A percentile compares a stretch with the other conserved stretches of the same genome.
Evolutionary conservation across 2,113 vertebrate genomes (phyloP).

Genomic region (Peucedramus taeniatus): DNA sequence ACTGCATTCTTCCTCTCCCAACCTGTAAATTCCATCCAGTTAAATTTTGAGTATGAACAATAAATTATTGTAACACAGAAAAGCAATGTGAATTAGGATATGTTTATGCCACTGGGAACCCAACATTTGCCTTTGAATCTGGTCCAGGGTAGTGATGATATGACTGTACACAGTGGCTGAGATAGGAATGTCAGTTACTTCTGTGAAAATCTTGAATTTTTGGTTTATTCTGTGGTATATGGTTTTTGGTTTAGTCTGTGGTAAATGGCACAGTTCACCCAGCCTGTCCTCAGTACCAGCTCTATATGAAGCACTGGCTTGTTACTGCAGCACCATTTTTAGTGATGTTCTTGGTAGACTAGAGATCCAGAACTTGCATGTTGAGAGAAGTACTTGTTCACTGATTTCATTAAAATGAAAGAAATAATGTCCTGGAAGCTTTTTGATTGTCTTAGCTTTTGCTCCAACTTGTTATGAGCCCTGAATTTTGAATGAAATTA

Average conservation of each 20-base stretch:
- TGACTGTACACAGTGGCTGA: rapidly evolving
- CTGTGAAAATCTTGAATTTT: not conserved
- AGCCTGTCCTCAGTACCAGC: not conserved
- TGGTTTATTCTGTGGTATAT: not conserved
- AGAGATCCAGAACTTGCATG: not conserved
- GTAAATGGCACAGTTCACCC: not conserved
- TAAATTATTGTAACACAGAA: not conserved
- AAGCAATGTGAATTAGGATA: not conserved
- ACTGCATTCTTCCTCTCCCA: not conserved
- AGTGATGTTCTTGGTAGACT: not conserved
- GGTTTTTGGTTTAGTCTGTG: too few relatives aligned
- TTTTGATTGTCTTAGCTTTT: not conserved
- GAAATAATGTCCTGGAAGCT: slow-evolving; percentile 13
- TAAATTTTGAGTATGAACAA: not conserved
- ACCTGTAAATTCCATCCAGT: not conserved
- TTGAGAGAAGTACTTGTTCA: not conserved
- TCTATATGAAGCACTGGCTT: not conserved
- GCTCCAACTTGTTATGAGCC: not conserved
- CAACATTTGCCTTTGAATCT: not conserved
- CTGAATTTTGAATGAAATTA: not conserved
- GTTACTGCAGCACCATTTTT: not conserved
- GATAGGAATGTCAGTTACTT: not conserved
- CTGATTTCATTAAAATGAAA: not conserved
- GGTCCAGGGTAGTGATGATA: not conserved
- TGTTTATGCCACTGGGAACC: not conserved